phyloP scores from a whole-genome alignment of 2,113 vertebrate species.

The Mohoua ochrocephala region DNA sequence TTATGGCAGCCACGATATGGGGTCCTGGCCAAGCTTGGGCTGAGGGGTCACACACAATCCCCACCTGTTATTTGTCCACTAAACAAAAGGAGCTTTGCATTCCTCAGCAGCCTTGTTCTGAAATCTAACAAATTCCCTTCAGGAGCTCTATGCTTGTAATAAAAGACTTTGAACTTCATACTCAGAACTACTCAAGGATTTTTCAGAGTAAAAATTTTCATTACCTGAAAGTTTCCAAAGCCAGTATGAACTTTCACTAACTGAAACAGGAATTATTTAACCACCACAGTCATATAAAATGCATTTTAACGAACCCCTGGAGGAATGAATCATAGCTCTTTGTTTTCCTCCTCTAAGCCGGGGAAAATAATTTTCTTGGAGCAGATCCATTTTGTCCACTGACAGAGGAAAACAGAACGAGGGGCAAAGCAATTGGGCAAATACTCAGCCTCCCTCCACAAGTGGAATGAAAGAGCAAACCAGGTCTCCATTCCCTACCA shows the following conservation, averaged over 20 bases:
- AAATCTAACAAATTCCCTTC: neutral
- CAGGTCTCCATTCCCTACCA: neutral
- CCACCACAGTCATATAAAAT: neutral
- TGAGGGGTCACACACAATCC: neutral
- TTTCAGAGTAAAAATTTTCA: neutral
- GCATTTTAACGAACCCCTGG: neutral
- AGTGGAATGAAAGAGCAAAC: neutral
- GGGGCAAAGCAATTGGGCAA: neutral
- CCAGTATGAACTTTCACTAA: neutral
- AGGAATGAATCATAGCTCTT: neutral
- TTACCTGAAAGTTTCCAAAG: neutral
- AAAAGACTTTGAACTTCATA: neutral
- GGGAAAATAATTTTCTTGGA: neutral
- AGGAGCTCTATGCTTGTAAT: neutral
- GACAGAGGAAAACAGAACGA: neutral
- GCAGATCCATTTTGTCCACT: neutral
- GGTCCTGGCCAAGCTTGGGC: neutral
- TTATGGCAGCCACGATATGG: neutral
- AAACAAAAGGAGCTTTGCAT: neutral
- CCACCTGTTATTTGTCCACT: neutral
- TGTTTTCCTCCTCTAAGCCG: neutral
- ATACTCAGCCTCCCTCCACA: neutral
- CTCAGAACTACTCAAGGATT: neutral
- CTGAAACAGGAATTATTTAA: neutral
- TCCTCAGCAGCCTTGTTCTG: neutral